Evolutionary conservation across 1,140 invertebrate genomes (phyloP).

Genomic region (Zaprionus africanus): DNA sequence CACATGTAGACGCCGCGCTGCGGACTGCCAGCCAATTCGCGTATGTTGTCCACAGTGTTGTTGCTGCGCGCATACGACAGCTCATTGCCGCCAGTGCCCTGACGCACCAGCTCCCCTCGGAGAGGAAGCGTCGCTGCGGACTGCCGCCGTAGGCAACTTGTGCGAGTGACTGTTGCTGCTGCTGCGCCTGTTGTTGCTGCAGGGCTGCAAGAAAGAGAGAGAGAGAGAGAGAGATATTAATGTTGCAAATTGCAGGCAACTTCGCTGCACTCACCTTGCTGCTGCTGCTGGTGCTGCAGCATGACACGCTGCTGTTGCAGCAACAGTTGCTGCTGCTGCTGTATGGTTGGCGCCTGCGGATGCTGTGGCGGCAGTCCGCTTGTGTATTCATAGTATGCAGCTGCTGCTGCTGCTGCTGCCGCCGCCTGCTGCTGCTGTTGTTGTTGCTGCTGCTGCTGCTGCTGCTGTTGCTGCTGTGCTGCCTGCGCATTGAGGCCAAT

Average conservation of each 20-base stretch:
- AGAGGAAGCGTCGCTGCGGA: slow-evolving; percentile 93
- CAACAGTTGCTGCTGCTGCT: slow-evolving; percentile 75
- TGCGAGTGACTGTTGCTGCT: slow-evolving; percentile 59
- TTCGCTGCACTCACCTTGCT: slow-evolving; percentile 62
- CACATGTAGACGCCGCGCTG: slow-evolving; percentile 93
- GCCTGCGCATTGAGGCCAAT: slow-evolving; percentile 87
- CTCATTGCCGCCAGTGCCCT: slow-evolving; percentile 86
- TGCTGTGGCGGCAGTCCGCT: slow-evolving; percentile 79
- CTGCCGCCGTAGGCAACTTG: slow-evolving; percentile 85
- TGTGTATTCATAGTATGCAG: slow-evolving; percentile 86
- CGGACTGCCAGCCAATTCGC: slow-evolving; percentile 93
- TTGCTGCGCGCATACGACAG: slow-evolving; percentile 86
- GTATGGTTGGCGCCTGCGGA: slow-evolving; percentile 74
- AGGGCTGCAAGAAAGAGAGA: slow-evolving; percentile 28
- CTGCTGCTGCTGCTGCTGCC: slow-evolving; percentile 65
- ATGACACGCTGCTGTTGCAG: slow-evolving; percentile 75
- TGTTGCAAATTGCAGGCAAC: not conserved
- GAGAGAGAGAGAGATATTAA: not conserved
- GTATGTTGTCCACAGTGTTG: slow-evolving; percentile 88
- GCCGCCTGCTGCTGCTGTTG: slow-evolving; percentile 73
- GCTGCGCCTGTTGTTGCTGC: slow-evolving; percentile 23
- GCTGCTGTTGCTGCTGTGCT: slow-evolving; percentile 72
- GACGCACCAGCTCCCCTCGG: slow-evolving; percentile 93
- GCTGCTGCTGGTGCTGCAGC: slow-evolving; percentile 75
- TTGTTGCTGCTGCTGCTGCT: not conserved